Percentiles rank a stretch among this genome's conserved stretches.
These are phyloP conservation scores for Lasioglossum albipes DNA, from an alignment of 1,140 invertebrate species.

Conservation along the genomic window DNA sequence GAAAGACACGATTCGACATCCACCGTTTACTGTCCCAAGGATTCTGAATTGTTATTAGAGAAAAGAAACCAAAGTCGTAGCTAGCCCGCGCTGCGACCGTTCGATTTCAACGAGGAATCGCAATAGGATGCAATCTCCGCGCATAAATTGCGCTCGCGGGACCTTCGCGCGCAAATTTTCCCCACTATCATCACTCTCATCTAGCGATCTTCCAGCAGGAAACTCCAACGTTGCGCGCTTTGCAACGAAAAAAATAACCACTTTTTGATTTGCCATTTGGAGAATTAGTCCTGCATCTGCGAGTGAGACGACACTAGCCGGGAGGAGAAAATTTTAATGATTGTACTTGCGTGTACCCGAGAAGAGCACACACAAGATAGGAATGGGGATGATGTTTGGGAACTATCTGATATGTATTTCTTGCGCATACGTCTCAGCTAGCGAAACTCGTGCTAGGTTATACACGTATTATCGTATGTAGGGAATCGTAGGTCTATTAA, in stretches of 20 bases:
- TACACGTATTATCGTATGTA: conserved; percentile 63
- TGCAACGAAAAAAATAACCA: not conserved
- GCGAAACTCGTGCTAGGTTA: conserved; percentile 62
- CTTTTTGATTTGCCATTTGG: conserved; percentile 31
- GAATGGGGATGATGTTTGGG: conserved; percentile 42
- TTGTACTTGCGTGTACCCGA: conserved; percentile 64
- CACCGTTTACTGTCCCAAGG: not conserved
- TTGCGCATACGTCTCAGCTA: conserved; percentile 63
- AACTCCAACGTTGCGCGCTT: conserved; percentile 13
- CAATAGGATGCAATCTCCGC: not conserved
- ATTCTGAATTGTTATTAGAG: too few relatives aligned
- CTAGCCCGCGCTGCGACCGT: not conserved
- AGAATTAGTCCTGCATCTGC: conserved; percentile 11
- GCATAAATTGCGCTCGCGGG: not conserved
- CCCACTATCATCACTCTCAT: conserved; percentile 30
- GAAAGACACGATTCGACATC: not conserved
- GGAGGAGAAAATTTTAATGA: conserved; percentile 12
- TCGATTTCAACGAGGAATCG: not conserved
- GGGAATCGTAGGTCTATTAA: conserved; percentile 65
- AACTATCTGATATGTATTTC: conserved; percentile 56
- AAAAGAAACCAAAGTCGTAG: not conserved
- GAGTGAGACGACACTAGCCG: conserved; percentile 25
- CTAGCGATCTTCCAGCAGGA: conserved; percentile 12
- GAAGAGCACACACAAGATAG: conserved; percentile 62
- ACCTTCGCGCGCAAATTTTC: not conserved